Evolutionary conservation across 1,140 invertebrate species (phyloP).

Genomic region (Micrasema minimum): DNA sequence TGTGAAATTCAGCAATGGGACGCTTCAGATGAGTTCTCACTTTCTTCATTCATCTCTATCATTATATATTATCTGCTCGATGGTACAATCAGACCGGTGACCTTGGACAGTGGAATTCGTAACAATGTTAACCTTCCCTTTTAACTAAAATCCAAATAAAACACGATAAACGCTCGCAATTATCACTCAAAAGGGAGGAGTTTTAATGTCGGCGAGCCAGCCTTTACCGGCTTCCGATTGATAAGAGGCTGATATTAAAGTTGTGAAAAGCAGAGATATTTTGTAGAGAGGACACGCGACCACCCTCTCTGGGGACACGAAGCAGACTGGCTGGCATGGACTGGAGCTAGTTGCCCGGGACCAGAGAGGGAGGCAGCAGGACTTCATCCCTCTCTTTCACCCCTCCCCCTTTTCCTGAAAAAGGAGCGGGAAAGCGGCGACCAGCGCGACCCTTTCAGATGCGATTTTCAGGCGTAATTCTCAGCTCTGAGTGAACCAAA

Average conservation of each 20-base stretch:
- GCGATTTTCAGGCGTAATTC: slow-evolving; percentile 26
- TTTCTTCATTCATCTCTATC: slow-evolving; percentile 6
- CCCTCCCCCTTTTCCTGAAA: not conserved
- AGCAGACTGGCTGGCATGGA: slow-evolving; percentile 7
- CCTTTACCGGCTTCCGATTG: not conserved
- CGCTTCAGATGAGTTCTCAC: slow-evolving; percentile 2
- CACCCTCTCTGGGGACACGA: slow-evolving; percentile 10
- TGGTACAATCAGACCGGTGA: slow-evolving; percentile 1
- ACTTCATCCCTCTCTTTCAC: slow-evolving; percentile 8
- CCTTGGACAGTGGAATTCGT: not conserved
- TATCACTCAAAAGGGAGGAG: not conserved
- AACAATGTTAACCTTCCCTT: not conserved
- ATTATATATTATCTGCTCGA: slow-evolving; percentile 1
- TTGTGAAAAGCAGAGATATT: slow-evolving; percentile 16
- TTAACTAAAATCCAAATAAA: too few species aligned
- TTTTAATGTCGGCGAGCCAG: too few species aligned
- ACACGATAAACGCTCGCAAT: not conserved
- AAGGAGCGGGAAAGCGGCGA: slow-evolving; percentile 20
- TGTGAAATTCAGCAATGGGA: slow-evolving; percentile 16
- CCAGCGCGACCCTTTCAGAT: not conserved
- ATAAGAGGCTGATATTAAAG: not conserved
- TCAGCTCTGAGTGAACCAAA: slow-evolving; percentile 14
- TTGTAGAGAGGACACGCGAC: not conserved
- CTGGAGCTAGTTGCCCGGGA: slow-evolving; percentile 19
- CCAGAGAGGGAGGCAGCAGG: slow-evolving; percentile 2